These are phyloP conservation scores for Psittacula cyanocephala DNA, from an alignment of 2,113 vertebrate genomes.

Conservation along the genomic window DNA sequence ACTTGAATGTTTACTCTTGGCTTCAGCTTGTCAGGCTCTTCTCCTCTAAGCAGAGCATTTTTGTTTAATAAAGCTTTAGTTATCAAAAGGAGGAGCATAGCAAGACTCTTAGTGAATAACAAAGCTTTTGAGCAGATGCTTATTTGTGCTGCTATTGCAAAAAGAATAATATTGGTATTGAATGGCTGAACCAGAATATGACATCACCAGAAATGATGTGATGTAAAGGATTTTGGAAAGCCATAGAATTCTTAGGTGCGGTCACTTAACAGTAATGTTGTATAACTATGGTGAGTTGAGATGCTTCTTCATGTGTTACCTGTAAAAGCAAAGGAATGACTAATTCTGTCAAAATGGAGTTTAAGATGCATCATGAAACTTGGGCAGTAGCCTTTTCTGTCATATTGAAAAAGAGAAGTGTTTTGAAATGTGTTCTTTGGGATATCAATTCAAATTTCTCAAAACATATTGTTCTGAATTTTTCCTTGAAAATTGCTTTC, in stretches of 20 bases:
- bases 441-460: neutral
- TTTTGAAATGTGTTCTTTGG: neutral
- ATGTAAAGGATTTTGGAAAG: neutral
- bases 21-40: neutral
- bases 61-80: slow-evolving; percentile 1
- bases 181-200: neutral
- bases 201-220: neutral
- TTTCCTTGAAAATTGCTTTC: neutral
- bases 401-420: neutral
- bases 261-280: neutral
- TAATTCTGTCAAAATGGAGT: neutral
- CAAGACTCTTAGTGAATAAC: neutral
- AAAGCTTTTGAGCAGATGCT: neutral
- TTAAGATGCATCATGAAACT: neutral
- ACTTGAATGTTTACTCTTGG: slow-evolving; percentile 48
- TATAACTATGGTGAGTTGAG: neutral
- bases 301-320: neutral
- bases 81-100: slow-evolving; percentile 16
- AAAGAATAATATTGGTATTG: neutral
- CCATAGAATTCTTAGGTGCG: neutral
- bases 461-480: neutral
- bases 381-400: neutral
- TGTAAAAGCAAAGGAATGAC: neutral
- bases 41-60: neutral
- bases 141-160: neutral